Percentiles rank a stretch among this genome's conserved stretches.
Conservation (phyloP, 2,113 vertebrate genomes). For the Macrotis lagotis region DNA sequence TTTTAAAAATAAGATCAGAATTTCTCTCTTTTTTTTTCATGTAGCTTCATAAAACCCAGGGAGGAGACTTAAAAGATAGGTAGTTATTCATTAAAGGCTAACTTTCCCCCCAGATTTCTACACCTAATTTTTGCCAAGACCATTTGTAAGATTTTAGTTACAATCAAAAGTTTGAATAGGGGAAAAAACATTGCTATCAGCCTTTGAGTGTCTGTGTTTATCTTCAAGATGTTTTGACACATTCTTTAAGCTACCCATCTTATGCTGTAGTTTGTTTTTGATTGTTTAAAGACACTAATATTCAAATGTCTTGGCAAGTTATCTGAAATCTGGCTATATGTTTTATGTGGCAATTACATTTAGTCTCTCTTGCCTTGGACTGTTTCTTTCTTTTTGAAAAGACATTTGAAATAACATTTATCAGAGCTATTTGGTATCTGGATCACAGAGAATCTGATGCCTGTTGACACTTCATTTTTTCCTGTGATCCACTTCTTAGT, state of each 20-base stretch:
- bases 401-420: slow-evolving; percentile 53
- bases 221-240: slow-evolving; percentile 50
- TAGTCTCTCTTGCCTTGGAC: slow-evolving; percentile 68
- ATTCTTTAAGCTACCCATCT: slow-evolving; percentile 37
- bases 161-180: slow-evolving; percentile 36
- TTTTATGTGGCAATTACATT: slow-evolving; percentile 47
- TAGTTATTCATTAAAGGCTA: slow-evolving; percentile 13
- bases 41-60: not conserved
- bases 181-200: not conserved
- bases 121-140: slow-evolving; percentile 37
- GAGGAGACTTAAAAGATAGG: not conserved
- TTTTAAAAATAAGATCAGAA: slow-evolving; percentile 13
- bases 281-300: slow-evolving; percentile 21
- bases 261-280: slow-evolving; percentile 29
- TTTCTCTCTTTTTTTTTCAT: slow-evolving; percentile 35
- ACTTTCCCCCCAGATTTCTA: slow-evolving; percentile 29
- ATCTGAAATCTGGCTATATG: slow-evolving; percentile 32
- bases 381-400: slow-evolving; percentile 68
- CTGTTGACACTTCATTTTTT: slow-evolving; percentile 68
- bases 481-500: slow-evolving; percentile 45
- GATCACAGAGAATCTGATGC: slow-evolving; percentile 53
- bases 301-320: slow-evolving; percentile 40
- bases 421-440: slow-evolving; percentile 40
- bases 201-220: not conserved
- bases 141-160: slow-evolving; percentile 36